A percentile compares a stretch with the other conserved stretches of the same genome.
Conservation (phyloP, 2,888 invertebrate species). For the Stomorhina lunata region DNA sequence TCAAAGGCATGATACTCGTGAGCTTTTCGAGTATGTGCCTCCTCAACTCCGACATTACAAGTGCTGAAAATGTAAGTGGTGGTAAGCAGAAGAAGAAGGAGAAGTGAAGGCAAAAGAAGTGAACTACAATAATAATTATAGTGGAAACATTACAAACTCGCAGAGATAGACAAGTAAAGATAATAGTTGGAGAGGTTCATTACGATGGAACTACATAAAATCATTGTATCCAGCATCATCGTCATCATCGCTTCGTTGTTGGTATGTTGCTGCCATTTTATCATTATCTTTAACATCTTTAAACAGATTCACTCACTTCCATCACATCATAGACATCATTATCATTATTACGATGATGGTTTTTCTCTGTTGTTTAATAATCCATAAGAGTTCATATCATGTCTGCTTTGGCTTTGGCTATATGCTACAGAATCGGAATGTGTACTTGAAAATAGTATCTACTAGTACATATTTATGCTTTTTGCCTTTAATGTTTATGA, state of each 20-base stretch:
- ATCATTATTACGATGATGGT: slow-evolving; percentile 16
- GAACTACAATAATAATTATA: no score
- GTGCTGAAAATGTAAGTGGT: slow-evolving; percentile 4
- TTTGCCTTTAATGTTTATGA: background rate
- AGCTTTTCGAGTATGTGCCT: slow-evolving; percentile 37
- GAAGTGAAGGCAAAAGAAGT: no score
- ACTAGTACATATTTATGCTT: slow-evolving; percentile 52
- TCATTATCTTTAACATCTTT: slow-evolving; percentile 18
- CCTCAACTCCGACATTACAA: slow-evolving; percentile 47
- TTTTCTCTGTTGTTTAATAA: slow-evolving; percentile 52
- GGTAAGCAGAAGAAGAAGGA: no score
- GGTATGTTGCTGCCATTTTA: no score
- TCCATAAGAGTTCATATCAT: slow-evolving; percentile 46
- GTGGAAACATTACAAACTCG: background rate
- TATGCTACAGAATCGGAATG: background rate
- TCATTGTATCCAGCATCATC: slow-evolving; percentile 34
- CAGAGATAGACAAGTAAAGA: background rate
- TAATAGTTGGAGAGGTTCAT: slow-evolving; percentile 36
- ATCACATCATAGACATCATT: slow-evolving; percentile 16
- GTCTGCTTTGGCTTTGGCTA: background rate
- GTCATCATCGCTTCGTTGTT: no score
- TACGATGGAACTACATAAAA: slow-evolving; percentile 39
- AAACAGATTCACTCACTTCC: slow-evolving; percentile 28
- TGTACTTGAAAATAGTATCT: slow-evolving; percentile 58
- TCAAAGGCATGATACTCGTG: slow-evolving; percentile 22